These are phyloP conservation scores for Urosaurus nigricauda DNA, from an alignment of 2,797 vertebrate genomes.

Conservation along the genomic window DNA sequence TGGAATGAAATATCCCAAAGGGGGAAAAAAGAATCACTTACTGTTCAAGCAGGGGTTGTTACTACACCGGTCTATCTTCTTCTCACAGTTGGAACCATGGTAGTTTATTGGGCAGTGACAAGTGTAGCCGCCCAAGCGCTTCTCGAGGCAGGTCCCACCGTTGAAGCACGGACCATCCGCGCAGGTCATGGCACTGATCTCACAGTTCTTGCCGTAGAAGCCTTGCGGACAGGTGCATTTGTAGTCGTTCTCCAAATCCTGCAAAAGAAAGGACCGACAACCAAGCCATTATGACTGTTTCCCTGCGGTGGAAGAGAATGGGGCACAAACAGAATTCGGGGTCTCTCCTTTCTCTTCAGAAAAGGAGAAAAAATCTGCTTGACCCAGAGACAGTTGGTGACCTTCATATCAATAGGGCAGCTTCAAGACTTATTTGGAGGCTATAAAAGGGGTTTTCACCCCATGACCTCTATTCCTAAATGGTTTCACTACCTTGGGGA, in stretches of 20 bases:
- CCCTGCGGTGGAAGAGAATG: no score
- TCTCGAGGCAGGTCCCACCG: slow-evolving; percentile 85
- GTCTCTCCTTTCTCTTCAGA: no score
- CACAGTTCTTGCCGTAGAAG: slow-evolving; percentile 89
- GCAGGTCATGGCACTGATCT: slow-evolving; percentile 87
- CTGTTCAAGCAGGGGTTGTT: slow-evolving; percentile 45
- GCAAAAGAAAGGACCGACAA: not conserved
- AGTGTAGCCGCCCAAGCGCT: slow-evolving; percentile 79
- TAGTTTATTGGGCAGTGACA: slow-evolving; percentile 85
- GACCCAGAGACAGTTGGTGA: no score
- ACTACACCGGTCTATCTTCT: slow-evolving; percentile 84
- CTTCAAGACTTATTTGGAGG: no score
- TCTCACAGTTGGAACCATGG: slow-evolving; percentile 95
- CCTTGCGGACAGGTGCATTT: slow-evolving; percentile 88
- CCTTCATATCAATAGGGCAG: no score
- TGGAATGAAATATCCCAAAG: not conserved
- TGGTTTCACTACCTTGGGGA: no score
- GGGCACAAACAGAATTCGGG: no score
- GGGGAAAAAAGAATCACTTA: slow-evolving; percentile 3
- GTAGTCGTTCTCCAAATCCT: slow-evolving; percentile 85
- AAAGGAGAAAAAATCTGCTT: not conserved
- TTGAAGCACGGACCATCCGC: slow-evolving; percentile 90
- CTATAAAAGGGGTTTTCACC: no score
- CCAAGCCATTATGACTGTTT: not conserved
- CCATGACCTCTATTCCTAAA: no score